Conservation (phyloP, 2,113 vertebrate species). For the Pangasianodon gigas region DNA sequence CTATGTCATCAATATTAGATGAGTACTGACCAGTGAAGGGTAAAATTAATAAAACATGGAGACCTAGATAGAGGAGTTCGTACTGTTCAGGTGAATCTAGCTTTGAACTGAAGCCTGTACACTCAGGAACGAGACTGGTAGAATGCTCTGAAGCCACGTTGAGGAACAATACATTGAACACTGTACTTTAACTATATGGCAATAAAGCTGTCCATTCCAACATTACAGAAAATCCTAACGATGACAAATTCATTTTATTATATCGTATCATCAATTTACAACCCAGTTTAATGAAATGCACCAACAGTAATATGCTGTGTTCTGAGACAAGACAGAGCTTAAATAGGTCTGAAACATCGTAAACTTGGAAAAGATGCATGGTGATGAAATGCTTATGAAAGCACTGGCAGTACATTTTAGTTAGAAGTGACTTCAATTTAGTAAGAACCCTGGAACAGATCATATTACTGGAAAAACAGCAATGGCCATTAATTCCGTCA, state of each 20-base stretch:
- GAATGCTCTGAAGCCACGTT: not conserved
- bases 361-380: not conserved
- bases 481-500: slow-evolving; percentile 1
- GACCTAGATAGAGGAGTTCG: slow-evolving; percentile 65
- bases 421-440: slow-evolving; percentile 31
- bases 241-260: not conserved
- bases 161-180: not conserved
- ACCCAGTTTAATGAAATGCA: not conserved
- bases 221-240: not conserved
- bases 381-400: slow-evolving; percentile 21
- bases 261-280: not conserved
- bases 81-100: slow-evolving; percentile 63
- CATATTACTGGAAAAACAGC: slow-evolving; percentile 19
- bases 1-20: slow-evolving; percentile 71
- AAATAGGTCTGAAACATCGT: not conserved
- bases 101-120: slow-evolving; percentile 34
- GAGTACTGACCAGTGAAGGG: slow-evolving; percentile 54
- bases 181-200: not conserved
- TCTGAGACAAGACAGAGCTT: not conserved
- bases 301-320: not conserved
- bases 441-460: slow-evolving; percentile 27
- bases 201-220: not conserved
- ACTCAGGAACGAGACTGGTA: slow-evolving; percentile 5
- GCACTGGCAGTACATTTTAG: slow-evolving; percentile 16
- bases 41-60: slow-evolving; percentile 62